phyloP scores from a whole-genome alignment of 2,113 vertebrate species.

The Petrocephalus microphthalmus region DNA sequence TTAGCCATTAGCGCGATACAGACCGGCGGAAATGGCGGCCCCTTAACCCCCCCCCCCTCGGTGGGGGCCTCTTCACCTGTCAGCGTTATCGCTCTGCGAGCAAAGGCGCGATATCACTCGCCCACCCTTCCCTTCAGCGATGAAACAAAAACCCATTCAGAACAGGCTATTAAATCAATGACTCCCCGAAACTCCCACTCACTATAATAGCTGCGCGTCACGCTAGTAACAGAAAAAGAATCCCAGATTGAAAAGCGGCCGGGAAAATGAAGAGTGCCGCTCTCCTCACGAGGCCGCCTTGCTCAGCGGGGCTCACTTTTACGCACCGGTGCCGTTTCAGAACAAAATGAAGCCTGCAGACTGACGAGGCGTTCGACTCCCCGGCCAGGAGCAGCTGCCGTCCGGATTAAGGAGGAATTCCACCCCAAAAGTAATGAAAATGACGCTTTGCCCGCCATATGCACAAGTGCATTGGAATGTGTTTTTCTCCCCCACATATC shows the following conservation, averaged over 20 bases:
- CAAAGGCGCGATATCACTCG: background rate
- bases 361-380: background rate
- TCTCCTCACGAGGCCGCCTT: background rate
- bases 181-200: background rate
- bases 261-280: background rate
- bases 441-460: background rate
- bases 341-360: background rate
- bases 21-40: background rate
- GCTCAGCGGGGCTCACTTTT: background rate
- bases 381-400: background rate
- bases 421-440: background rate
- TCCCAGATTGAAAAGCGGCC: background rate
- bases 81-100: background rate
- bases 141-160: background rate
- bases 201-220: background rate
- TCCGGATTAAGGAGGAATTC: background rate
- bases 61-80: background rate
- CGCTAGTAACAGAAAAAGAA: background rate
- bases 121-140: background rate
- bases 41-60: background rate
- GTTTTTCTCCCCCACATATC: background rate
- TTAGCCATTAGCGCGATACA: conserved; percentile 8
- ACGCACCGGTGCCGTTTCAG: background rate
- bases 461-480: background rate
- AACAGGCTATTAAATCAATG: conserved; percentile 16